Evolutionary conservation across 2,113 vertebrate species (phyloP).

Genomic region (Spheniscus mendiculus): DNA sequence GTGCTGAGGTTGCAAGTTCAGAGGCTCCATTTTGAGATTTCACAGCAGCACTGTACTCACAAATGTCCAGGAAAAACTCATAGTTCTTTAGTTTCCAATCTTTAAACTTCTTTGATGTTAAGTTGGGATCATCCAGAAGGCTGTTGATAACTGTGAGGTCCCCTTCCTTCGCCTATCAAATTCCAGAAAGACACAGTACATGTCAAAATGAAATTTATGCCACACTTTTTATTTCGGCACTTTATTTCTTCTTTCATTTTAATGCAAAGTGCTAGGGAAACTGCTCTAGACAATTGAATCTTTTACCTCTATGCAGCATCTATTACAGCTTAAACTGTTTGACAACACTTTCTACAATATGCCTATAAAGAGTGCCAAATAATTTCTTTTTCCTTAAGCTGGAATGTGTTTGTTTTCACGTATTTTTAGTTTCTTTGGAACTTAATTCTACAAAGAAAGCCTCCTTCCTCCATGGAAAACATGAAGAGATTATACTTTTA

Average conservation of each 20-base stretch:
- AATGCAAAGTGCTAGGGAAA: background rate
- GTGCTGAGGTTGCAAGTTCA: slow-evolving; percentile 81
- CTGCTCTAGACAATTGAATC: background rate
- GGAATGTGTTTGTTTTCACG: background rate
- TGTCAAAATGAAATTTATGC: background rate
- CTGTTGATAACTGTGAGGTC: slow-evolving; percentile 83
- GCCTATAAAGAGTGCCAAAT: background rate
- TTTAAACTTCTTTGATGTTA: slow-evolving; percentile 88
- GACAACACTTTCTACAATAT: background rate
- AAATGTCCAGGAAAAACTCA: slow-evolving; percentile 91
- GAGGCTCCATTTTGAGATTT: slow-evolving; percentile 80
- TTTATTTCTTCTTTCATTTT: background rate
- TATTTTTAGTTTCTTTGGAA: background rate
- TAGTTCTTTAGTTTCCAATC: slow-evolving; percentile 91
- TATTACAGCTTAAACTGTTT: background rate
- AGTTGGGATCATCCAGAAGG: slow-evolving; percentile 84
- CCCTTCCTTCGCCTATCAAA: slow-evolving; percentile 86
- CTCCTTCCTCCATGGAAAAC: background rate
- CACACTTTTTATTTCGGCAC: background rate
- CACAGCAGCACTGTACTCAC: slow-evolving; percentile 80
- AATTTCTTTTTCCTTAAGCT: background rate
- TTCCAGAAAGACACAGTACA: slow-evolving; percentile 19
- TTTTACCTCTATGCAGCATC: background rate
- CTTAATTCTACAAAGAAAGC: background rate
- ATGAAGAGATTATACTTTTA: background rate